Evolutionary conservation across 2,113 vertebrate genomes (phyloP).

Genomic region (Brachypteracias leptosomus): DNA sequence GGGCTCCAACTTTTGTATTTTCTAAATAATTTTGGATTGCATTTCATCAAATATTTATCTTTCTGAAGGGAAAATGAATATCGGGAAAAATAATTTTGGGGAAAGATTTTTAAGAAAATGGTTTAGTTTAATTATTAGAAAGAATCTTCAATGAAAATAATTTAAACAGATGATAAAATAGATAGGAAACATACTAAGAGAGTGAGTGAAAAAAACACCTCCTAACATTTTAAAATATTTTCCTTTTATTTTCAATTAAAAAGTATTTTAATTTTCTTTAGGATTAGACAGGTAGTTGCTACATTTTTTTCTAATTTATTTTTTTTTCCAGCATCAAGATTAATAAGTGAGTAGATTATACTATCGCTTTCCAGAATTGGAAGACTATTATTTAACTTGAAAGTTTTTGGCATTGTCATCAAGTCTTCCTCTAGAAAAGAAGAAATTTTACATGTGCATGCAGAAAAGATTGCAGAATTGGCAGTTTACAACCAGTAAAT

Average conservation of each 20-base stretch:
- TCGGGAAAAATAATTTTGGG: background rate
- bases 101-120: background rate
- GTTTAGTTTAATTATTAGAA: background rate
- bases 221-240: background rate
- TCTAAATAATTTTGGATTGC: background rate
- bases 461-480: background rate
- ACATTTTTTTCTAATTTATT: background rate
- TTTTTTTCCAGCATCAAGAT: background rate
- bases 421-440: background rate
- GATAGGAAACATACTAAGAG: background rate
- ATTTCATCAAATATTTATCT: background rate
- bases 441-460: background rate
- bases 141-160: background rate
- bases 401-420: background rate
- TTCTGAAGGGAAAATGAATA: background rate
- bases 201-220: rapidly evolving
- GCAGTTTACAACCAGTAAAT: background rate
- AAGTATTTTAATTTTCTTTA: background rate
- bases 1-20: background rate
- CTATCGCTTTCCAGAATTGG: background rate
- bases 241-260: background rate
- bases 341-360: background rate
- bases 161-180: background rate
- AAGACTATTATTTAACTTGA: background rate
- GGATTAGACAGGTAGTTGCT: background rate